Conservation (phyloP, 2,888 invertebrate species). For the Morpho helenor region DNA sequence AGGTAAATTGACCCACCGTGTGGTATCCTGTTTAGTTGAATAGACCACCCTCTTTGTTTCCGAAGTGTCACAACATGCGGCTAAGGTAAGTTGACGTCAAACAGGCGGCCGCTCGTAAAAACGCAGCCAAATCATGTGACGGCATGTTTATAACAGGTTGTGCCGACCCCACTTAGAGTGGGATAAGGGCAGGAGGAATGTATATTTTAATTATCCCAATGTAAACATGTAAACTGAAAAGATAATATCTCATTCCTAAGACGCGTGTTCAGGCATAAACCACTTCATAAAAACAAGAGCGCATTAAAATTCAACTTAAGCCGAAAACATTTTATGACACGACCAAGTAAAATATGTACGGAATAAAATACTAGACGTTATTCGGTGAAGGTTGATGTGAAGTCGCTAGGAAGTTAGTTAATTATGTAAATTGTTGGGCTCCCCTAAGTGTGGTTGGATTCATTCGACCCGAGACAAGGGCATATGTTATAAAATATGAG, state of each 20-base stretch:
- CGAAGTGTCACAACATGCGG: too few species aligned
- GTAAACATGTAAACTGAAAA: neutral
- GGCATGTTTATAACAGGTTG: too few species aligned
- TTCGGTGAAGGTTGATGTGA: constrained; percentile 31
- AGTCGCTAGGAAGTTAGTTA: constrained; percentile 54
- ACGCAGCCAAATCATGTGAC: too few species aligned
- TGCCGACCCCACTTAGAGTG: too few species aligned
- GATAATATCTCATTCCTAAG: constrained; percentile 7
- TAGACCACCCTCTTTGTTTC: too few species aligned
- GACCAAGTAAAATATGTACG: constrained; percentile 26
- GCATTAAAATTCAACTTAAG: constrained; percentile 25
- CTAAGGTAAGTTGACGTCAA: too few species aligned
- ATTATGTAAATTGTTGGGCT: constrained; percentile 69
- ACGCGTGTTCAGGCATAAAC: constrained; percentile 17
- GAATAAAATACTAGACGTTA: constrained; percentile 28
- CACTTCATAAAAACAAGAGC: constrained; percentile 19
- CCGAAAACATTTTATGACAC: constrained; percentile 27
- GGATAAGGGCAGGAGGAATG: neutral
- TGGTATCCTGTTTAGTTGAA: too few species aligned
- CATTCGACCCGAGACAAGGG: constrained; percentile 42
- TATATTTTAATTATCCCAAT: too few species aligned
- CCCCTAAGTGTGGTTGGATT: constrained; percentile 62
- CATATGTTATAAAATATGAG: constrained; percentile 13
- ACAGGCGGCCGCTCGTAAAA: too few species aligned
- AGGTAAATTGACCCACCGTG: too few species aligned